Percentiles rank a stretch among this genome's conserved stretches.
These are phyloP conservation scores for Coecobrya sp. DNA, from an alignment of 2,888 invertebrate genomes.

Conservation along the genomic window DNA sequence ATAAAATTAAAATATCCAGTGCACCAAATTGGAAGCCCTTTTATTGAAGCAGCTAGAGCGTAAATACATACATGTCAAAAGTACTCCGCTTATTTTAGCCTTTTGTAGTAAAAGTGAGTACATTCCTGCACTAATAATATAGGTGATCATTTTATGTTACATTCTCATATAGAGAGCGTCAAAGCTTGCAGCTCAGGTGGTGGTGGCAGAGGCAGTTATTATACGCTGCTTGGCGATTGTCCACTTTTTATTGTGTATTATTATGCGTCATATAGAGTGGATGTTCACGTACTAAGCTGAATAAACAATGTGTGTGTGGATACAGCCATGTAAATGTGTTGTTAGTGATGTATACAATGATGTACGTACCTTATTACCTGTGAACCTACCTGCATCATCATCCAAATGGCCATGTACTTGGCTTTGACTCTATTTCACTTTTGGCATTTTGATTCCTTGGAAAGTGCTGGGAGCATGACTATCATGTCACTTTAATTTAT, in stretches of 20 bases:
- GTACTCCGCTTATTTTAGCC: neutral
- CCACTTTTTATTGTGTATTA: neutral
- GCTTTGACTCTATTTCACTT: slow-evolving; percentile 56
- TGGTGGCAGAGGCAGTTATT: neutral
- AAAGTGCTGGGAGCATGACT: neutral
- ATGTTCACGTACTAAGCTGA: neutral
- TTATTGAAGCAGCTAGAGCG: slow-evolving; percentile 21
- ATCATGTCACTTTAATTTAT: slow-evolving; percentile 8
- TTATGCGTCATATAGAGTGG: neutral
- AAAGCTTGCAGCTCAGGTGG: slow-evolving; percentile 7
- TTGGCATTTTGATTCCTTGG: slow-evolving; percentile 26
- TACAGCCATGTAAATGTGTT: neutral
- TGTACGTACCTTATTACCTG: neutral
- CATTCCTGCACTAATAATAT: neutral
- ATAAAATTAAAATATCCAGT: neutral
- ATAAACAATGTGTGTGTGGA: neutral
- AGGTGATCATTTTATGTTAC: neutral
- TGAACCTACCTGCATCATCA: neutral
- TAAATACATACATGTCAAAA: neutral
- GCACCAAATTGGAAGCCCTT: neutral
- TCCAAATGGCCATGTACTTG: slow-evolving; percentile 63
- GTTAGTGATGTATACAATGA: neutral
- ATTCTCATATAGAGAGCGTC: neutral
- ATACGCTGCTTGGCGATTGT: neutral
- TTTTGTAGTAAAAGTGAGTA: neutral